Evolutionary conservation across 2,113 vertebrate species (phyloP).

Genomic region (Leptocoma aspasia): DNA sequence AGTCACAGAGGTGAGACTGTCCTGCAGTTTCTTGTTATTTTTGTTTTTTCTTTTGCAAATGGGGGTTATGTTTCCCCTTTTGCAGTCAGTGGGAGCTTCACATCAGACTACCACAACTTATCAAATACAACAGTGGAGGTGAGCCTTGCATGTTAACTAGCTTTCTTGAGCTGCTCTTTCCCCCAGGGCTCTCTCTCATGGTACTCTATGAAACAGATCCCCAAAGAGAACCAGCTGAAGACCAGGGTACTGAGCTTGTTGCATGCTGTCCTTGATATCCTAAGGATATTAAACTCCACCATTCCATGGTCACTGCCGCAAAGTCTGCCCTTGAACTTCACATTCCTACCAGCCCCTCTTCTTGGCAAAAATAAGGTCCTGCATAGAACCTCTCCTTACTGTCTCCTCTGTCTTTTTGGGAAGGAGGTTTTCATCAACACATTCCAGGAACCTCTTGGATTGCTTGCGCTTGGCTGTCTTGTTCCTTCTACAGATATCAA

Average conservation of each 20-base stretch:
- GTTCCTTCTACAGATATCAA: background rate
- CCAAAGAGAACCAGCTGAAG: background rate
- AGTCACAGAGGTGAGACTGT: background rate
- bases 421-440: background rate
- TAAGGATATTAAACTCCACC: background rate
- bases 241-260: background rate
- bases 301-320: background rate
- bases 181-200: background rate
- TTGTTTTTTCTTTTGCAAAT: background rate
- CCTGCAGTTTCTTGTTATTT: background rate
- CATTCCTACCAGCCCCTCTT: background rate
- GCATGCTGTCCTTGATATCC: background rate
- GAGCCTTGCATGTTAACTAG: background rate
- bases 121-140: background rate
- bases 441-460: background rate
- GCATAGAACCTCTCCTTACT: background rate
- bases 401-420: background rate
- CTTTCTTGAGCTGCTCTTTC: background rate
- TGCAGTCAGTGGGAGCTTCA: background rate
- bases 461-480: background rate
- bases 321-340: background rate
- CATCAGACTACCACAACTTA: background rate
- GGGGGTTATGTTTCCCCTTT: background rate
- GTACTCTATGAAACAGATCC: background rate
- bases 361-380: rapidly evolving